These are phyloP conservation scores for Malacosoma neustria DNA, from an alignment of 2,888 invertebrate species.

Conservation along the genomic window DNA sequence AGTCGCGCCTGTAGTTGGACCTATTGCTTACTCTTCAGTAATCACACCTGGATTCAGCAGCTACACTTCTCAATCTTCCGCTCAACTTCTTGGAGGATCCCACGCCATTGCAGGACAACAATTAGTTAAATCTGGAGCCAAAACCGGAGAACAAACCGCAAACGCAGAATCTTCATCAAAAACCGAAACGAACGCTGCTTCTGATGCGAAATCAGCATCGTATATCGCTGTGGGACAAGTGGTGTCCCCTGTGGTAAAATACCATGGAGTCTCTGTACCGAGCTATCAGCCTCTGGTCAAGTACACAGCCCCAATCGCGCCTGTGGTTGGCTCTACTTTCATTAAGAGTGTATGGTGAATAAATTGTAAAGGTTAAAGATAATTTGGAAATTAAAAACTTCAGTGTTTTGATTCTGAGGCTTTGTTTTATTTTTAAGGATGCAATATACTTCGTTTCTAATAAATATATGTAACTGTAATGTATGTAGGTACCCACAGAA, in stretches of 20 bases:
- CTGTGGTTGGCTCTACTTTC: background rate
- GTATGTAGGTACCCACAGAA: no score
- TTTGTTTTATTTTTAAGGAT: background rate
- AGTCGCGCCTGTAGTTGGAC: slow-evolving; percentile 7
- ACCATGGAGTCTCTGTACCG: background rate
- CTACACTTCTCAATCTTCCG: background rate
- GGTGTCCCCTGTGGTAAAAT: background rate
- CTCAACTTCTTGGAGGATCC: background rate
- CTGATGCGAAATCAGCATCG: background rate
- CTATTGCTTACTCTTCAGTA: slow-evolving; percentile 11
- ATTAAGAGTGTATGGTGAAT: background rate
- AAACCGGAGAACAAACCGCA: background rate
- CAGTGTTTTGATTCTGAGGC: no score
- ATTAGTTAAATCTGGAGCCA: background rate
- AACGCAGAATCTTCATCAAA: background rate
- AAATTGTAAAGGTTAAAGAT: background rate
- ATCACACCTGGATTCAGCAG: slow-evolving; percentile 12
- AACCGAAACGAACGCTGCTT: background rate
- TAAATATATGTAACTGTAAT: no score
- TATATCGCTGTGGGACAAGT: background rate
- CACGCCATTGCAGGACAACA: background rate
- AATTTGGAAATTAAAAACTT: no score
- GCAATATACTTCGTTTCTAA: no score
- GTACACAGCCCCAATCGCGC: background rate
- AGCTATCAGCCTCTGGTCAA: background rate